Evolutionary conservation across 2,113 vertebrate genomes (phyloP).

Genomic region (Procavia capensis): DNA sequence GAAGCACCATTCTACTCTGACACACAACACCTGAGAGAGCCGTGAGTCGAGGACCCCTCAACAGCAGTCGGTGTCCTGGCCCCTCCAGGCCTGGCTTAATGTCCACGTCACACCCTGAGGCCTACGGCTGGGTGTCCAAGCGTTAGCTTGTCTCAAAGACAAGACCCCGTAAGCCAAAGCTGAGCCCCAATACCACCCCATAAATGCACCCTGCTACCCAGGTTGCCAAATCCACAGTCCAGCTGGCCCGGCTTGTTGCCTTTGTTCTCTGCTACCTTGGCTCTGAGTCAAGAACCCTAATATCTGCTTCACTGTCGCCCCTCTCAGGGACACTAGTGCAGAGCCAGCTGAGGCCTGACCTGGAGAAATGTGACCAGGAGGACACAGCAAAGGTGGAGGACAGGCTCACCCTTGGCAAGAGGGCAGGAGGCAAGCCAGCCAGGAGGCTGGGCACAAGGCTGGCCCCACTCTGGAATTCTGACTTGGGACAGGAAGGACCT

Average conservation of each 20-base stretch:
- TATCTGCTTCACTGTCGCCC: neutral
- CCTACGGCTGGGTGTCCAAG: neutral
- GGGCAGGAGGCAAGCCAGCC: neutral
- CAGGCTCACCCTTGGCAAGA: neutral
- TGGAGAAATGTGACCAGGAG: neutral
- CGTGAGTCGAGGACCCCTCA: neutral
- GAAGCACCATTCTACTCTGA: neutral
- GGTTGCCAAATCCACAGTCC: neutral
- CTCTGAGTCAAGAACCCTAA: neutral
- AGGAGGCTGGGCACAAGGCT: neutral
- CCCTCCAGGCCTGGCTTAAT: neutral
- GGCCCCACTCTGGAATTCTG: neutral
- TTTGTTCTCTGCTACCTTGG: neutral
- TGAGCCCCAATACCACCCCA: rapidly evolving
- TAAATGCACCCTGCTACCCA: neutral
- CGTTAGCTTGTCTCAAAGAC: neutral
- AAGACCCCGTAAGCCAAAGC: neutral
- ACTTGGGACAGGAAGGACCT: neutral
- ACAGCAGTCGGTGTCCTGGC: neutral
- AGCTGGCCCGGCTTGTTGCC: neutral
- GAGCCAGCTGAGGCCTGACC: neutral
- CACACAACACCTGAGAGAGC: neutral
- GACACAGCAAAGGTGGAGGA: neutral
- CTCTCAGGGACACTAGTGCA: neutral
- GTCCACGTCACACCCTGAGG: neutral